Conservation (phyloP, 2,888 invertebrate species). For the Pristionchus mayeri region DNA sequence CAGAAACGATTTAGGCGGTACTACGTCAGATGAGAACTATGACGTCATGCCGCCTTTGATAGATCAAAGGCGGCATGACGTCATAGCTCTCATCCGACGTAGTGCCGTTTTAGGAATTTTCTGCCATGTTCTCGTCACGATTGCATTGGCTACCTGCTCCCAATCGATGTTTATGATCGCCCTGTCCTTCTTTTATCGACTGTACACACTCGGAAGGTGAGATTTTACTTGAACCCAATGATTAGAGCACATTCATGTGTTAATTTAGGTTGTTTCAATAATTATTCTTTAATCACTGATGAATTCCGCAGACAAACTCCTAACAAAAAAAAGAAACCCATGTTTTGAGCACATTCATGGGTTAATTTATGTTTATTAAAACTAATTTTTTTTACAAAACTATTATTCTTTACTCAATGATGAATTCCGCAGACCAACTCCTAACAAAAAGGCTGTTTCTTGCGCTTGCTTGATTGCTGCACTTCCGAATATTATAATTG, state of each 20-base stretch:
- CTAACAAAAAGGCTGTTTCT: not conserved
- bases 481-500: not conserved
- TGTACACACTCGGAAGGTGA: conserved; percentile 5
- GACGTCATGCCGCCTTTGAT: not conserved
- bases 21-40: not conserved
- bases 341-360: too few relatives aligned
- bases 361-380: too few relatives aligned
- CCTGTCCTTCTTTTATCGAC: not conserved
- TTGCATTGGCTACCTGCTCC: not conserved
- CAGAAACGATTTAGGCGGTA: not conserved
- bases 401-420: too few relatives aligned
- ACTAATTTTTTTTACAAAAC: too few relatives aligned
- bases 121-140: not conserved
- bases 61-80: too few relatives aligned
- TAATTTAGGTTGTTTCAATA: too few relatives aligned
- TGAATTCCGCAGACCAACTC: not conserved
- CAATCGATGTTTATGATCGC: not conserved
- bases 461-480: not conserved
- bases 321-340: too few relatives aligned
- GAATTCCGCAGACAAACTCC: too few relatives aligned
- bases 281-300: too few relatives aligned
- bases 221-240: too few relatives aligned
- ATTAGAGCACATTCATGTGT: too few relatives aligned
- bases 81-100: too few relatives aligned
- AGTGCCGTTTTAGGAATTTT: not conserved